A percentile compares a stretch with the other conserved stretches of the same genome.
These are phyloP conservation scores for Silurus glanis DNA, from an alignment of 2,113 vertebrate genomes.

Conservation along the genomic window DNA sequence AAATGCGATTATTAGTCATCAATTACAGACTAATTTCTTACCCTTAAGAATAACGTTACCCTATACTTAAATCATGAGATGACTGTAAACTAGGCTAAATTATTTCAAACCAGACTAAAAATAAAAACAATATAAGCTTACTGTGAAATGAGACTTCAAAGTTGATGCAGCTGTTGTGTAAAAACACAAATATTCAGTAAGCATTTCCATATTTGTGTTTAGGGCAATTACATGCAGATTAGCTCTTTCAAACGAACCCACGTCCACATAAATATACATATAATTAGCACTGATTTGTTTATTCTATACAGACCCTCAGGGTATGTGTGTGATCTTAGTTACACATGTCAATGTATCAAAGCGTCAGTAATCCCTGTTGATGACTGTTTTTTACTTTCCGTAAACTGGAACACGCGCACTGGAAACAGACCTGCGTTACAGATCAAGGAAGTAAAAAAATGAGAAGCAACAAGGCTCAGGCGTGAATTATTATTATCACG, in stretches of 20 bases:
- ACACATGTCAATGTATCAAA: background rate
- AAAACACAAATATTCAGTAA: background rate
- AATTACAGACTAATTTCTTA: too few species aligned
- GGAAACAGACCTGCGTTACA: background rate
- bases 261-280: slow-evolving; percentile 37
- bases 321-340: background rate
- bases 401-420: background rate
- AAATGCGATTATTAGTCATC: too few species aligned
- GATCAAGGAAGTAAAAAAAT: slow-evolving; percentile 10
- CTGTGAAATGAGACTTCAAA: background rate
- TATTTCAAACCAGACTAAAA: too few species aligned
- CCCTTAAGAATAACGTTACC: too few species aligned
- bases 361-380: background rate
- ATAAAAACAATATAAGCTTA: background rate
- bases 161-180: background rate
- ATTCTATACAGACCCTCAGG: background rate
- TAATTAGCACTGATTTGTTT: slow-evolving; percentile 4
- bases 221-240: slow-evolving; percentile 12
- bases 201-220: background rate
- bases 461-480: background rate
- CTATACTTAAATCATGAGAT: too few species aligned
- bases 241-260: slow-evolving; percentile 27
- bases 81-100: background rate
- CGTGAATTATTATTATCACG: background rate
- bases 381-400: background rate